phyloP scores from a whole-genome alignment of 2,888 invertebrate species.

The Euplagia quadripunctaria region DNA sequence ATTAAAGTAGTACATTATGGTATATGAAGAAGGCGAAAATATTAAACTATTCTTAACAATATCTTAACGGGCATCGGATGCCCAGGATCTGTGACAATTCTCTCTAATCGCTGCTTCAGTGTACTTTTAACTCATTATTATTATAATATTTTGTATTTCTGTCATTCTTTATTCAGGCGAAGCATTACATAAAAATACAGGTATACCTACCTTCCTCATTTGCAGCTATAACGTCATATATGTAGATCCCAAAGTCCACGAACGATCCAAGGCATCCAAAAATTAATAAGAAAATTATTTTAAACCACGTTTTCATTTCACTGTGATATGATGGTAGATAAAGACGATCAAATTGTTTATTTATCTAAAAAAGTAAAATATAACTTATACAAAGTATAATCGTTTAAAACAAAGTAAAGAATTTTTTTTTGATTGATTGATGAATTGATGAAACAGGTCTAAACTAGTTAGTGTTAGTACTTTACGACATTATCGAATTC shows the following conservation, averaged over 20 bases:
- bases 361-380: background rate
- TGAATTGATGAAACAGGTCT: background rate
- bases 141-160: background rate
- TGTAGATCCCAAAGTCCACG: background rate
- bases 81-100: too few species aligned
- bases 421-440: too few species aligned
- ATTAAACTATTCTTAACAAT: too few species aligned
- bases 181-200: background rate
- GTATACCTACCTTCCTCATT: background rate
- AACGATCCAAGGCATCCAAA: background rate
- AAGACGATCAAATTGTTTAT: constrained; percentile 1
- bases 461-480: background rate
- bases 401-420: too few species aligned
- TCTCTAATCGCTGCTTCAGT: too few species aligned
- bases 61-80: too few species aligned
- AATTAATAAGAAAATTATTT: background rate
- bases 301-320: background rate
- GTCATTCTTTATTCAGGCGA: background rate
- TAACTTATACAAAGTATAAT: too few species aligned
- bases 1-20: too few species aligned
- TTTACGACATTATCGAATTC: too few species aligned
- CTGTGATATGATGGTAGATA: background rate
- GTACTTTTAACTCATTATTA: too few species aligned
- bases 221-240: background rate
- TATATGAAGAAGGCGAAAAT: too few species aligned